phyloP scores from a whole-genome alignment of 2,797 vertebrate genomes.

The Atherinosoma microstoma region DNA sequence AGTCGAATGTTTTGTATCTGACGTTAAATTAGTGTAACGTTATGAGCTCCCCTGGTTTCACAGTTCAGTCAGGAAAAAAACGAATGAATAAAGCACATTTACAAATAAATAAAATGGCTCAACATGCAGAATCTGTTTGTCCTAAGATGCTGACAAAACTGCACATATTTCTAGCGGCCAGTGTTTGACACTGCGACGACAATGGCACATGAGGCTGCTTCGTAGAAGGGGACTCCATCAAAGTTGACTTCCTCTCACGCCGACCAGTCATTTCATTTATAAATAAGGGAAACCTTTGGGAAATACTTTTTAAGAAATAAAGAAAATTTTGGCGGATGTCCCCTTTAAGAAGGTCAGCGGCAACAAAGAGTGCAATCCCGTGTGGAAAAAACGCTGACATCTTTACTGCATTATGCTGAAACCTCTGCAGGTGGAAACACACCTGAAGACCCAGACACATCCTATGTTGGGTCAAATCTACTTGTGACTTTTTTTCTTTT shows the following conservation, averaged over 20 bases:
- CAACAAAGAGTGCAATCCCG: slow-evolving; percentile 62
- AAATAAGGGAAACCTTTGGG: slow-evolving; percentile 19
- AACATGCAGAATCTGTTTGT: slow-evolving; percentile 72
- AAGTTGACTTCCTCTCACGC: slow-evolving; percentile 17
- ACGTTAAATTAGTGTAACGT: slow-evolving; percentile 75
- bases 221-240: slow-evolving; percentile 49
- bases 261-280: not conserved
- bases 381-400: slow-evolving; percentile 69
- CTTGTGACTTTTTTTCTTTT: not conserved
- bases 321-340: slow-evolving; percentile 47
- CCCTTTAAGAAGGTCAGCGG: slow-evolving; percentile 48
- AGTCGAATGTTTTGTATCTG: slow-evolving; percentile 79
- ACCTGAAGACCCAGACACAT: slow-evolving; percentile 3
- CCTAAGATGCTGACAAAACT: slow-evolving; percentile 38
- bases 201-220: slow-evolving; percentile 70
- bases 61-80: slow-evolving; percentile 76
- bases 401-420: slow-evolving; percentile 78
- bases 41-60: slow-evolving; percentile 81
- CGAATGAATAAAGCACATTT: slow-evolving; percentile 51
- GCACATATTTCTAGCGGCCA: slow-evolving; percentile 43
- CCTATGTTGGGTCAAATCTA: not conserved
- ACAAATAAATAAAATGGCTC: slow-evolving; percentile 77
- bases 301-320: slow-evolving; percentile 1
- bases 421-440: slow-evolving; percentile 55
- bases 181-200: slow-evolving; percentile 66